These are phyloP conservation scores for Onychomys torridus DNA, from an alignment of 2,797 vertebrate genomes.

Conservation along the genomic window DNA sequence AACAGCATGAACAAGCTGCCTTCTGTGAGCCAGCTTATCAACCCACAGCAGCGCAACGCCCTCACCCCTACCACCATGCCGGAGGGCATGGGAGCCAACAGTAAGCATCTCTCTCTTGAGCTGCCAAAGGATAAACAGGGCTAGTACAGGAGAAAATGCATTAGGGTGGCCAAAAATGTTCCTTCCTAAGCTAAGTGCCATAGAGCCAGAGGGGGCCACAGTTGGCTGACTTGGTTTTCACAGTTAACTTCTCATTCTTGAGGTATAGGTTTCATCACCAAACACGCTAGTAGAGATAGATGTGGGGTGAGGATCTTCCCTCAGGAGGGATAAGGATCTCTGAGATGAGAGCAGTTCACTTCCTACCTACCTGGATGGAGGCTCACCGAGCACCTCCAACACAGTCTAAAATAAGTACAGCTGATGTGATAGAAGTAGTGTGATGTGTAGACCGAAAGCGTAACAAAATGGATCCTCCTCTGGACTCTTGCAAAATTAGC, in stretches of 20 bases:
- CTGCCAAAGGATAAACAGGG: not conserved
- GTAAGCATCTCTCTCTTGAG: slow-evolving; percentile 89
- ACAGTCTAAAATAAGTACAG: not conserved
- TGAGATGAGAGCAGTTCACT: not conserved
- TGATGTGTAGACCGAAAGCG: not conserved
- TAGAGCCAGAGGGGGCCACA: not conserved
- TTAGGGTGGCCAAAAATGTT: not conserved
- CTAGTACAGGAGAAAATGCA: not conserved
- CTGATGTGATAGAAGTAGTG: not conserved
- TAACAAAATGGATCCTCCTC: not conserved
- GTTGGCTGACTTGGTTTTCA: not conserved
- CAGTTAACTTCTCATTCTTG: not conserved
- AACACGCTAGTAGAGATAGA: not conserved
- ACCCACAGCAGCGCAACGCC: slow-evolving; percentile 97
- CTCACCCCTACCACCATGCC: slow-evolving; percentile 96
- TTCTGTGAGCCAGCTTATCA: slow-evolving; percentile 99
- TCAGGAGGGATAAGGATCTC: not conserved
- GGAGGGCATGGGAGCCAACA: slow-evolving; percentile 95
- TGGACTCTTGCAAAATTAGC: not conserved
- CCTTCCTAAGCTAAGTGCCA: not conserved
- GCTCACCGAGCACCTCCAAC: not conserved
- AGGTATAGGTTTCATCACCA: not conserved
- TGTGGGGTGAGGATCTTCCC: not conserved
- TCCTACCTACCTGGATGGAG: not conserved
- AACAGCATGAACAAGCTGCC: slow-evolving; percentile 97